Percentiles rank a stretch among this genome's conserved stretches.
These are phyloP conservation scores for Eupleurogrammus muticus DNA, from an alignment of 2,797 vertebrate genomes.

Conservation along the genomic window DNA sequence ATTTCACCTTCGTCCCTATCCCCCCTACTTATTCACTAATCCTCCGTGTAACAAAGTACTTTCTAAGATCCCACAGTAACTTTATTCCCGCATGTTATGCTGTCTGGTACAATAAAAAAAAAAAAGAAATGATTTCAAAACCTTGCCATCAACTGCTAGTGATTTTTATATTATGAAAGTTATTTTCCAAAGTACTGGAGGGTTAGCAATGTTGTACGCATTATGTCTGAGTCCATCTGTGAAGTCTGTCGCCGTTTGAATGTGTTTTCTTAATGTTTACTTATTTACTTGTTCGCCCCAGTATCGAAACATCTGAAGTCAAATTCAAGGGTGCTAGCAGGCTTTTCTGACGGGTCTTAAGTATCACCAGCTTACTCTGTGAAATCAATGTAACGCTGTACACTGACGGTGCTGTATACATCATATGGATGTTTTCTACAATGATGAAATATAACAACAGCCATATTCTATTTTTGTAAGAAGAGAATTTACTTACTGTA, in stretches of 20 bases:
- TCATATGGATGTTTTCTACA: conserved; percentile 83
- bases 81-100: conserved; percentile 64
- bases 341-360: conserved; percentile 72
- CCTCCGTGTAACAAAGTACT: conserved; percentile 56
- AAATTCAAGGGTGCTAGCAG: conserved; percentile 75
- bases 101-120: conserved; percentile 68
- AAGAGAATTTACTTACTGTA: conserved; percentile 82
- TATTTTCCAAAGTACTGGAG: conserved; percentile 64
- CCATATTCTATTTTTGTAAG: conserved; percentile 85
- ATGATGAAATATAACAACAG: conserved; percentile 80
- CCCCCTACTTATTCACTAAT: conserved; percentile 36
- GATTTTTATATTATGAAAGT: conserved; percentile 68
- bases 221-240: conserved; percentile 74
- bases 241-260: conserved; percentile 70
- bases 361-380: conserved; percentile 67
- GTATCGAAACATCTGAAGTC: conserved; percentile 49
- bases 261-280: conserved; percentile 72
- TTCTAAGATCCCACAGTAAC: conserved; percentile 48
- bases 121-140: conserved; percentile 57
- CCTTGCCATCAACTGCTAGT: conserved; percentile 58
- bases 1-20: conserved; percentile 45
- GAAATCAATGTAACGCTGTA: conserved; percentile 77
- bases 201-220: conserved; percentile 64
- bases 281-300: conserved; percentile 64
- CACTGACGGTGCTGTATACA: conserved; percentile 80